Conservation (phyloP, 2,113 vertebrate species). For the Rhipidura dahli region DNA sequence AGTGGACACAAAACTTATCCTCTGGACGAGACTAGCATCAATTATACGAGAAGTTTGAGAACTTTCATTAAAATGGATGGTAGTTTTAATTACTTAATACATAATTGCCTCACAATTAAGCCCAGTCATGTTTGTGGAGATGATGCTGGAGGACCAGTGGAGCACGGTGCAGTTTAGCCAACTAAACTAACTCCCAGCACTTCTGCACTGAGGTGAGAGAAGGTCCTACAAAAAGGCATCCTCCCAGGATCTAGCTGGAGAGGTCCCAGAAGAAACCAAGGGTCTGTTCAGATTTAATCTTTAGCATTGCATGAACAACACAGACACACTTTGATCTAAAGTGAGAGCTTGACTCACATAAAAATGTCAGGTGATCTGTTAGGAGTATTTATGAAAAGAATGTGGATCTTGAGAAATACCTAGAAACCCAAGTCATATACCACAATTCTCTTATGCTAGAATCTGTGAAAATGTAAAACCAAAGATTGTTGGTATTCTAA, state of each 20-base stretch:
- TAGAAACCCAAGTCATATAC: background rate
- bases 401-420: background rate
- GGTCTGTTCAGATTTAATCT: background rate
- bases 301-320: background rate
- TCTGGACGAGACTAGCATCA: background rate
- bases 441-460: background rate
- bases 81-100: conserved; percentile 27
- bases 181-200: background rate
- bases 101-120: conserved; percentile 4
- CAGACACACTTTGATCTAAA: background rate
- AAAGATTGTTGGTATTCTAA: background rate
- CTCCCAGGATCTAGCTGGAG: background rate
- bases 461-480: background rate
- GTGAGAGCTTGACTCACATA: background rate
- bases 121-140: background rate
- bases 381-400: background rate
- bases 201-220: background rate
- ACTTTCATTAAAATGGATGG: background rate
- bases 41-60: background rate
- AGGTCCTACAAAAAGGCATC: background rate
- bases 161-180: background rate
- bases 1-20: background rate
- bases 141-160: background rate
- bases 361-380: background rate
- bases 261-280: background rate